A percentile compares a stretch with the other conserved stretches of the same genome.
Conservation (phyloP, 1,140 invertebrate species). For the Aradophagus sp. region DNA sequence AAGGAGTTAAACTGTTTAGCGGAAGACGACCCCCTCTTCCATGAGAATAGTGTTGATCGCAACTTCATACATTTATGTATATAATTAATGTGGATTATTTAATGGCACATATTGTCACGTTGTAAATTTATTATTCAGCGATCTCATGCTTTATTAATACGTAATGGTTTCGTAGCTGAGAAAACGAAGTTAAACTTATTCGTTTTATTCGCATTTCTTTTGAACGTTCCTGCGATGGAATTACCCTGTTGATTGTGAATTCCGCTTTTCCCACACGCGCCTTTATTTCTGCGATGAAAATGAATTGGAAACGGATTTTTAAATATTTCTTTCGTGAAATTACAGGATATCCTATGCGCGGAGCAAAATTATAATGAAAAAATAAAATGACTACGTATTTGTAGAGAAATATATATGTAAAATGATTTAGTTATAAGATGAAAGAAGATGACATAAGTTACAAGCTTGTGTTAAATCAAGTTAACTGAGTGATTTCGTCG, state of each 20-base stretch:
- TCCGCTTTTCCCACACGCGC: neutral
- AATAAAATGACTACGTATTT: too few species aligned
- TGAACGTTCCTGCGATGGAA: conserved; percentile 4
- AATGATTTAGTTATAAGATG: too few species aligned
- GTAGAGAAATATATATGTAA: too few species aligned
- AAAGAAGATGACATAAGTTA: too few species aligned
- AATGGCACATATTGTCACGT: conserved; percentile 26
- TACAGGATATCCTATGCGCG: conserved; percentile 12
- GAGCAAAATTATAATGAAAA: too few species aligned
- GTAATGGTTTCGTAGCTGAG: conserved; percentile 2
- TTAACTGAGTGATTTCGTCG: too few species aligned
- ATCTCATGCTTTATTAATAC: conserved; percentile 28
- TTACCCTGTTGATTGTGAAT: neutral
- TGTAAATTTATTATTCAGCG: conserved; percentile 40
- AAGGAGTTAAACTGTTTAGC: too few species aligned
- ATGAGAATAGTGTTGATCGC: conserved; percentile 29
- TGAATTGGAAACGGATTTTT: neutral
- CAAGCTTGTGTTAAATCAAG: too few species aligned
- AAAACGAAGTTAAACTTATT: conserved; percentile 4
- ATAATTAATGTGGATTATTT: conserved; percentile 40
- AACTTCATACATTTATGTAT: conserved; percentile 48
- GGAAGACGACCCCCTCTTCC: too few species aligned
- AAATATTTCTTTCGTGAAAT: neutral
- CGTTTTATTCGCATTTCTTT: neutral
- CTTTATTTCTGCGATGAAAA: neutral